phyloP scores from a whole-genome alignment of 2,888 invertebrate species.

The Thumatha senex region DNA sequence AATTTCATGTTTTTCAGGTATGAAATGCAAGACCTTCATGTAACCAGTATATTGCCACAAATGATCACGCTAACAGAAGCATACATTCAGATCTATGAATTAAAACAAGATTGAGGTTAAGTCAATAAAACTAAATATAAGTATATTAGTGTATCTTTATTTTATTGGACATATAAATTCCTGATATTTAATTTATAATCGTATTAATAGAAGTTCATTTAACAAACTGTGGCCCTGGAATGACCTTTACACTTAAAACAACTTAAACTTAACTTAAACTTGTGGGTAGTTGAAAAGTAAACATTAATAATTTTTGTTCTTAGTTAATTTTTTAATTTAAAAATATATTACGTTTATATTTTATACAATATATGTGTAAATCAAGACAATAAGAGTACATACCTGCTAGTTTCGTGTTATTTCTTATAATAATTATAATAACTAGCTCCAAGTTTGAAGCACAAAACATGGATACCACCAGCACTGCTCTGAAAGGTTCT shows the following conservation, averaged over 20 bases:
- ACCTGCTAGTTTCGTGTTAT: no score
- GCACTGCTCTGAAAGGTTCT: no score
- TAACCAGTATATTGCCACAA: conserved; percentile 98
- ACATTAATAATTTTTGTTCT: no score
- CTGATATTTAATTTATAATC: conserved; percentile 43
- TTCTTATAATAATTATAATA: no score
- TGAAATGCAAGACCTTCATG: conserved; percentile 98
- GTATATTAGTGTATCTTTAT: conserved; percentile 52
- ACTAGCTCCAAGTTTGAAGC: no score
- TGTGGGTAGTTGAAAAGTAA: no score
- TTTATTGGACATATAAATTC: conserved; percentile 75
- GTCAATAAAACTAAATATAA: conserved; percentile 45
- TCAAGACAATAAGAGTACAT: no score
- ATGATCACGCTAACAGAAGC: conserved; percentile 99
- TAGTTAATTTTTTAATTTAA: no score
- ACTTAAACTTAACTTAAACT: no score
- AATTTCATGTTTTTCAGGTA: conserved; percentile 68
- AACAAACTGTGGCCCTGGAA: conserved; percentile 61
- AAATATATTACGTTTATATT: no score
- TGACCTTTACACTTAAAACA: conserved; percentile 62
- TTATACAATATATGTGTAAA: no score
- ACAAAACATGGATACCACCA: no score
- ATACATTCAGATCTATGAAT: conserved; percentile 95
- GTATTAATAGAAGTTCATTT: conserved; percentile 33
- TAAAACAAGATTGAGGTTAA: conserved; percentile 68